Percentiles rank a stretch among this genome's conserved stretches.
phyloP scores from a whole-genome alignment of 2,888 invertebrate species.

The Allygus modestus region DNA sequence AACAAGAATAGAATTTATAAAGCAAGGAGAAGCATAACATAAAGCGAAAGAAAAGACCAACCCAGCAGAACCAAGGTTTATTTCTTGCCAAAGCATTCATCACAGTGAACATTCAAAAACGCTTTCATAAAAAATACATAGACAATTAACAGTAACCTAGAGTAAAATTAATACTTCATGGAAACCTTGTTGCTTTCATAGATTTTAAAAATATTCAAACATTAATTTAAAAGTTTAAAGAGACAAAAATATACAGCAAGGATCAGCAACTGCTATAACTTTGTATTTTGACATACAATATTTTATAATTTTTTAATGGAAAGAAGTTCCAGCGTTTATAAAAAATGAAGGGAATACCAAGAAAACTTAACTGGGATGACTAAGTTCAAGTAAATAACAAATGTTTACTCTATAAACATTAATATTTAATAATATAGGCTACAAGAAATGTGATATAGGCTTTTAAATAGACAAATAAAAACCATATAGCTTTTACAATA shows the following conservation, averaged over 20 bases:
- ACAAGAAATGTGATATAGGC: too few relatives aligned
- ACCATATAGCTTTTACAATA: too few relatives aligned
- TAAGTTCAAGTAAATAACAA: too few relatives aligned
- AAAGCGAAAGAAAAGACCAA: constrained; percentile 38
- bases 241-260: not conserved
- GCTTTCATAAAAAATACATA: constrained; percentile 50
- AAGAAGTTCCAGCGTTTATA: too few relatives aligned
- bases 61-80: constrained; percentile 54
- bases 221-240: not conserved
- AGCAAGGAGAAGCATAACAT: not conserved
- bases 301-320: too few relatives aligned
- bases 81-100: constrained; percentile 49
- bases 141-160: constrained; percentile 35
- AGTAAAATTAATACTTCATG: constrained; percentile 27
- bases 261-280: not conserved
- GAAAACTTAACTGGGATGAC: too few relatives aligned
- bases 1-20: not conserved
- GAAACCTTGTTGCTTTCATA: not conserved
- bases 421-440: too few relatives aligned
- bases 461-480: too few relatives aligned
- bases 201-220: not conserved
- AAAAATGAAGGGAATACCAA: too few relatives aligned
- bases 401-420: too few relatives aligned
- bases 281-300: too few relatives aligned
- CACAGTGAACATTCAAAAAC: constrained; percentile 39